A percentile compares a stretch with the other conserved stretches of the same genome.
Evolutionary conservation across 2,797 vertebrate genomes (phyloP).

Genomic region (Todus mexicanus): DNA sequence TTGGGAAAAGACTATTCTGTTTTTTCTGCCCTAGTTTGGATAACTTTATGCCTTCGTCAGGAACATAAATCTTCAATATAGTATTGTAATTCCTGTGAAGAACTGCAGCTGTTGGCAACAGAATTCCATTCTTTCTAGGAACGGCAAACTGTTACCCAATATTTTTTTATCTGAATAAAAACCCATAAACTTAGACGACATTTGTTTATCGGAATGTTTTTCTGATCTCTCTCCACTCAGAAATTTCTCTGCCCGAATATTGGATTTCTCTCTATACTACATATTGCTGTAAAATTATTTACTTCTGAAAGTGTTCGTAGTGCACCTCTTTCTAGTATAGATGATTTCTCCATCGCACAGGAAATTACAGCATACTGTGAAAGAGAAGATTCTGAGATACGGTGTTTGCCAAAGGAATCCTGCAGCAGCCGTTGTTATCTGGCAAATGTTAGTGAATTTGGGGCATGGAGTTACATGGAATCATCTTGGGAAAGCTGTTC

Average conservation of each 20-base stretch:
- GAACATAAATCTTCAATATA: slow-evolving; percentile 58
- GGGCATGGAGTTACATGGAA: not conserved
- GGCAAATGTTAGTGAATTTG: not conserved
- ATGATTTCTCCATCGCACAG: not conserved
- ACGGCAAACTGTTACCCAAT: slow-evolving; percentile 53
- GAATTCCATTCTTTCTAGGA: slow-evolving; percentile 76
- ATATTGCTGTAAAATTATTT: not conserved
- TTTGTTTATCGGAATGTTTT: slow-evolving; percentile 18
- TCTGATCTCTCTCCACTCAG: not conserved
- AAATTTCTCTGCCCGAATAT: not conserved
- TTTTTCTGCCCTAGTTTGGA: slow-evolving; percentile 1
- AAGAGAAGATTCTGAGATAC: not conserved
- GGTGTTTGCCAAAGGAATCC: not conserved
- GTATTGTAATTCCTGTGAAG: slow-evolving; percentile 69
- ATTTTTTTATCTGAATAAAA: slow-evolving; percentile 38
- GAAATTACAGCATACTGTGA: not conserved
- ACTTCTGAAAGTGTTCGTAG: not conserved
- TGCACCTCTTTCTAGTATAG: not conserved
- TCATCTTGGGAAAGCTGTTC: not conserved
- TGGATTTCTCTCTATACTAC: not conserved
- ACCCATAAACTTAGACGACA: not conserved
- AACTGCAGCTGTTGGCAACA: slow-evolving; percentile 72
- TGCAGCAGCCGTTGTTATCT: slow-evolving; percentile 15
- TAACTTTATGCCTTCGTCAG: slow-evolving; percentile 43
- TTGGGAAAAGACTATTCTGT: not conserved